phyloP scores from a whole-genome alignment of 2,888 invertebrate species.

The Oeneis ivallda region DNA sequence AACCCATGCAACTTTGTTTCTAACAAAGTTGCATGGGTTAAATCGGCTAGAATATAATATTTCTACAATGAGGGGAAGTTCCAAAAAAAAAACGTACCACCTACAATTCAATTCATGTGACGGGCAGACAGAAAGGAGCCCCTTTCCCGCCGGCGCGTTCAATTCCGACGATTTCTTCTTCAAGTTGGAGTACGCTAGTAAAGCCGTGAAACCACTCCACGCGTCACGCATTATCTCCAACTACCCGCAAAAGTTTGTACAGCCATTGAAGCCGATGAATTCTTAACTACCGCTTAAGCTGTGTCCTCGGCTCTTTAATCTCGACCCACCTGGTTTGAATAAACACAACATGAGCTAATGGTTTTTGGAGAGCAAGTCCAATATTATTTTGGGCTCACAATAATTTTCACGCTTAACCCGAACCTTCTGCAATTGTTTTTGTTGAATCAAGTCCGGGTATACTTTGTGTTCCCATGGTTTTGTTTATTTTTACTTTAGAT shows the following conservation, averaged over 20 bases:
- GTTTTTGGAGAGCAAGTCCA: conserved; percentile 72
- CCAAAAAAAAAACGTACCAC: too few relatives aligned
- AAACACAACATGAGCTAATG: conserved; percentile 73
- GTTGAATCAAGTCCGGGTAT: conserved; percentile 50
- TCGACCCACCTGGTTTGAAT: conserved; percentile 54
- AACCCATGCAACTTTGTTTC: too few relatives aligned
- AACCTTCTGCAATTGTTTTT: conserved; percentile 63
- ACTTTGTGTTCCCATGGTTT: conserved; percentile 57
- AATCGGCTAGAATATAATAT: too few relatives aligned
- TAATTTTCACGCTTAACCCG: conserved; percentile 73
- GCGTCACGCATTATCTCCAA: conserved; percentile 12
- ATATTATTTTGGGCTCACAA: conserved; percentile 77
- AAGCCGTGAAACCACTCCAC: not conserved
- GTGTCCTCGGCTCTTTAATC: conserved; percentile 42
- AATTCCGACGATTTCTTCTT: not conserved
- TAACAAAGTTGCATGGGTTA: too few relatives aligned
- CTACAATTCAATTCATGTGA: too few relatives aligned
- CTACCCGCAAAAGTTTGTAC: conserved; percentile 30
- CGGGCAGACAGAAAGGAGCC: too few relatives aligned
- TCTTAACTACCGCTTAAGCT: conserved; percentile 31
- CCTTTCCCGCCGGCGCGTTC: too few relatives aligned
- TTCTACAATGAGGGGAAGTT: too few relatives aligned
- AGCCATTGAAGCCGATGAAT: conserved; percentile 29
- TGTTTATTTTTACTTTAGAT: conserved; percentile 25
- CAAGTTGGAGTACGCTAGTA: not conserved